Evolutionary conservation across 2,888 invertebrate species (phyloP), one percentile per base, ranked within the genome.

Genomic region (Deilephila elpenor): DNA sequence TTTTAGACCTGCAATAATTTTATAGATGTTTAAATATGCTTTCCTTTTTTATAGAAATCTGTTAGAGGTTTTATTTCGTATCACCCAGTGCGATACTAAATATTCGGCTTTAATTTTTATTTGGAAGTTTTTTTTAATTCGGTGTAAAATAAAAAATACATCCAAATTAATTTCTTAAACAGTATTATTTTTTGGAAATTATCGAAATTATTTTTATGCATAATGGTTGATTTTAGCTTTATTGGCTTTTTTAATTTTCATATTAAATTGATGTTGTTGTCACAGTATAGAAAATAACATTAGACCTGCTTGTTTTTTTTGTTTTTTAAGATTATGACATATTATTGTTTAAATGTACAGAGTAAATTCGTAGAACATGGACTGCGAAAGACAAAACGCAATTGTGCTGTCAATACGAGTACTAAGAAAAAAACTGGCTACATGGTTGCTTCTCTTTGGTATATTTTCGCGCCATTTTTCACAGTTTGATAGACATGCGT

Each of bases 181-280:
- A 72, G 72, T 72, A 72, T 72, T 72, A 62, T 62, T 72, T 56
- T 62, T 51, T 51, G 17, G 17, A 25, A 59, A 71, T 32, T n/a
- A 25, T 62, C 25, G 17, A 51, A 67, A 25, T 14, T 51, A 44
- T 25, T 67, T 51, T 67, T 51, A 67, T 67, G 67, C 51, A 51
- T 72, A 51, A 72, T 72, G 62, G 62, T 72, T 72, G 53, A 53
- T 34, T 72, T 34, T 71, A 6, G 44, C 51, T 29, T 56, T 67
- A 67, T 51, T 67, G 67, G 67, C 67, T 67, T 44, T 25, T 17
- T 67, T 64, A 29, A 11, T 25, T 14, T 11, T 32, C 34, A 29
- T 32, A 32, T 61, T 61, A 14, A 44, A 14, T 44, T 44, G 44
- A 44, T 44, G 44, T 44, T 44, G 44, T 44, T 11, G 11, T 44